Conservation (phyloP, 2,888 invertebrate species). For the Anticlea derivata region DNA sequence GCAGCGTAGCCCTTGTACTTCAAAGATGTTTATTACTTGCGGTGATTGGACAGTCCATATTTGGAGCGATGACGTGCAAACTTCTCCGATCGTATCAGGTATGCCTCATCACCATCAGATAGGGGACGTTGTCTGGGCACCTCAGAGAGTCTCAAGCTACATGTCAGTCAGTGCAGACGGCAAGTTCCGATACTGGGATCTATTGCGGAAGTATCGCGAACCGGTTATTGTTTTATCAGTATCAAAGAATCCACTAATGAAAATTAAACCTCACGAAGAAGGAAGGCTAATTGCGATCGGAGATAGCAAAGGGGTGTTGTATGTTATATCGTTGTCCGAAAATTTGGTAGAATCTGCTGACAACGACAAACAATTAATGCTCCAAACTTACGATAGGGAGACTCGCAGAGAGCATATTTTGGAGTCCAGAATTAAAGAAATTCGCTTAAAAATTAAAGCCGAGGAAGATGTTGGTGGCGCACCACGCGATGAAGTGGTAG, state of each 20-base stretch:
- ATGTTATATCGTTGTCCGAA: slow-evolving; percentile 86
- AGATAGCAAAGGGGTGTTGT: slow-evolving; percentile 86
- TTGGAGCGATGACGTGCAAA: slow-evolving; percentile 87
- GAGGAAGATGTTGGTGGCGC: slow-evolving; percentile 63
- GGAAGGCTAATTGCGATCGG: slow-evolving; percentile 85
- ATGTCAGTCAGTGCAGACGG: slow-evolving; percentile 81
- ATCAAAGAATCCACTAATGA: slow-evolving; percentile 74
- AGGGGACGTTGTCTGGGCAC: slow-evolving; percentile 57
- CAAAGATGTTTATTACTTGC: slow-evolving; percentile 87
- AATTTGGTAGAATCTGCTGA: slow-evolving; percentile 85
- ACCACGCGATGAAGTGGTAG: slow-evolving; percentile 29
- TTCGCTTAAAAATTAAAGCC: slow-evolving; percentile 81
- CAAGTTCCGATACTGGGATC: slow-evolving; percentile 90
- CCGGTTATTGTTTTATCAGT: slow-evolving; percentile 87
- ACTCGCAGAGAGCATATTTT: slow-evolving; percentile 93
- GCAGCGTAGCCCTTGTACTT: slow-evolving; percentile 85
- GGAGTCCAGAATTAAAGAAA: slow-evolving; percentile 92
- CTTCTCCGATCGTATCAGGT: slow-evolving; percentile 58
- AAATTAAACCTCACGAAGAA: slow-evolving; percentile 85
- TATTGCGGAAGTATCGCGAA: slow-evolving; percentile 87
- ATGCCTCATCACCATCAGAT: slow-evolving; percentile 47
- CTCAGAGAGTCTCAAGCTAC: slow-evolving; percentile 63
- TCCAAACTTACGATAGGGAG: slow-evolving; percentile 92
- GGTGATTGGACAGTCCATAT: slow-evolving; percentile 86
- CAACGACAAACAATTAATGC: slow-evolving; percentile 87